These are phyloP conservation scores for Corythornis madagascariensis DNA, from an alignment of 2,113 vertebrate species.

Conservation along the genomic window DNA sequence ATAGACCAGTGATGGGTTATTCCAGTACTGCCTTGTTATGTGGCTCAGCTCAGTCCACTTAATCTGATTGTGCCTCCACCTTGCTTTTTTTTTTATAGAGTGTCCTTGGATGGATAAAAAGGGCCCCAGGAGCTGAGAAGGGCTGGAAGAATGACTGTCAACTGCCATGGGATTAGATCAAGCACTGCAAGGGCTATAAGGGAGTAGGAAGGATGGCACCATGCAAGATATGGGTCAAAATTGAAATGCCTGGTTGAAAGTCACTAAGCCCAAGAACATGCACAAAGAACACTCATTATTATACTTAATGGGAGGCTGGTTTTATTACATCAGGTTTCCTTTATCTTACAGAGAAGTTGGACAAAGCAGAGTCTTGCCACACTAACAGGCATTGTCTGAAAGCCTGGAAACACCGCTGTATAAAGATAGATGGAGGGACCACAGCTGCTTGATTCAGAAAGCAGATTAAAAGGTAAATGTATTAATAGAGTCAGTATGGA, in stretches of 20 bases:
- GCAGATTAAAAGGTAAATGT: not conserved
- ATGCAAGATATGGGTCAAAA: not conserved
- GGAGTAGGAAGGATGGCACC: not conserved
- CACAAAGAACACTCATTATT: not conserved
- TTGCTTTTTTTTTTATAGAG: not conserved
- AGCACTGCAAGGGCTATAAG: not conserved
- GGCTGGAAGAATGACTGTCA: not conserved
- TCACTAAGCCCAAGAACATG: not conserved
- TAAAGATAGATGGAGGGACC: not conserved
- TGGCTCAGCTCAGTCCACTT: not conserved
- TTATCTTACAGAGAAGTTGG: not conserved
- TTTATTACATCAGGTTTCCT: not conserved
- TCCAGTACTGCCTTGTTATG: not conserved
- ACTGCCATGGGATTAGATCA: not conserved
- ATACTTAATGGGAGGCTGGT: not conserved
- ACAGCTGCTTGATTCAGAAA: constrained; percentile 45
- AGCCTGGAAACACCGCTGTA: not conserved
- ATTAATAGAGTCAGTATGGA: constrained; percentile 23
- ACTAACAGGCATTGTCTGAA: not conserved
- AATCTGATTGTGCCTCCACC: not conserved
- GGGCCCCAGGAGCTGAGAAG: not conserved
- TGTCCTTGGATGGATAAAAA: not conserved
- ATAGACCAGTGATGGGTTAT: not conserved
- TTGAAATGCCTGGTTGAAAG: not conserved
- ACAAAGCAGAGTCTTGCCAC: not conserved